Base-by-base conservation (phyloP, 2,797 vertebrate genomes). In the Oreonectes daqikongensis region DNA sequence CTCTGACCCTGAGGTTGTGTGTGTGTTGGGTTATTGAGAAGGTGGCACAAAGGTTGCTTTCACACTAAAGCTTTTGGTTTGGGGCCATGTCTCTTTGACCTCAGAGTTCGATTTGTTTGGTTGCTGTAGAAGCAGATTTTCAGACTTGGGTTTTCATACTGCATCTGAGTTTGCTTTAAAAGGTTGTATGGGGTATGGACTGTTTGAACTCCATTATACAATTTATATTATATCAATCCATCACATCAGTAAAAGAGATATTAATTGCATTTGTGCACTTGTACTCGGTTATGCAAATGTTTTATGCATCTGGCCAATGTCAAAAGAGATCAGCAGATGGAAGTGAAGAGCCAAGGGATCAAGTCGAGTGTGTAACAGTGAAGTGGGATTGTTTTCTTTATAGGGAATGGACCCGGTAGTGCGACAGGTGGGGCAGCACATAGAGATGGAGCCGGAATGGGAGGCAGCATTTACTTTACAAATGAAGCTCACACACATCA, bases 371-470 rank as follows among this genome's bases (percentile, higher is more conserved):
- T 40, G 38, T 40, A 22, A 53, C 48, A 20, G 8, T 12, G 10
- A 46, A 26, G 10, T 46, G 4, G 15, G 6, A 52, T 32, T 77
- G 24, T 40, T 12, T 4, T 48, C 26, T 69, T 74, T 59, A 28
- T 73, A 99, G 97, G 97, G 96, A 28, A 99, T 99, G 97, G 97
- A 99, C 86, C 96, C 97, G 0, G 95, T 99, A 85, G 95, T 96
- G 59, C 93, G 97, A 55, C 97, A 99, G 90, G 95, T 99, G 60
- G 97, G 97, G 10, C 97, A 99, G 72, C 97, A 99, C 87, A 98
- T 99, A 26, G 97, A 99, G 90, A 98, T 98, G 97, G 97, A 99
- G 88, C 97, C 97, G 0, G 97, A 99, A 69, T 99, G 97, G 97
- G 97, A 99, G 88, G 96, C 97, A 11, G 97, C 97, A 1, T 98